These are phyloP conservation scores for Alces alces DNA, from an alignment of 2,113 vertebrate genomes.

Conservation along the genomic window DNA sequence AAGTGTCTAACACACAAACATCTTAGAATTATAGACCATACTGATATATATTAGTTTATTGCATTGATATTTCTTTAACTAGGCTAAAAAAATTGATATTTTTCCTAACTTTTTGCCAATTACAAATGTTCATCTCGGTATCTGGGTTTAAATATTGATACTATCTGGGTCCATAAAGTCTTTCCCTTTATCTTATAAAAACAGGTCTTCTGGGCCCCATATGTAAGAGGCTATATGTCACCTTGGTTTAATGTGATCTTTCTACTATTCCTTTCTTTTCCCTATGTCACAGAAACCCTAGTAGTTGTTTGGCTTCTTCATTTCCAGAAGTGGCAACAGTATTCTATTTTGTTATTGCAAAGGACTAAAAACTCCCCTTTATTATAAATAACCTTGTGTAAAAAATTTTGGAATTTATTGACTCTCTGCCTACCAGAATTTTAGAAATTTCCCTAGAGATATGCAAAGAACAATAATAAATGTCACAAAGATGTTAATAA, in stretches of 20 bases:
- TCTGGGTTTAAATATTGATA: background rate
- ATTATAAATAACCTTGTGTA: background rate
- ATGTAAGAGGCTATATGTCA: background rate
- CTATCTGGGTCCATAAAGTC: background rate
- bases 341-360: background rate
- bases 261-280: background rate
- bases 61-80: background rate
- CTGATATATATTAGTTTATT: background rate
- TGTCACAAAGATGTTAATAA: background rate
- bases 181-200: background rate
- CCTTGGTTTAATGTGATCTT: background rate
- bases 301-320: background rate
- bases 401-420: constrained; percentile 4
- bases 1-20: background rate
- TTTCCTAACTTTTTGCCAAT: background rate
- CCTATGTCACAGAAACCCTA: background rate
- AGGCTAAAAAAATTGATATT: background rate
- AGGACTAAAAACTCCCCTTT: background rate
- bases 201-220: background rate
- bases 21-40: background rate
- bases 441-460: background rate
- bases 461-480: background rate
- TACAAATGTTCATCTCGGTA: background rate
- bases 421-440: background rate
- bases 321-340: background rate